Base-by-base conservation (phyloP, 2,113 vertebrate genomes). In the Nannospalax galili region DNA sequence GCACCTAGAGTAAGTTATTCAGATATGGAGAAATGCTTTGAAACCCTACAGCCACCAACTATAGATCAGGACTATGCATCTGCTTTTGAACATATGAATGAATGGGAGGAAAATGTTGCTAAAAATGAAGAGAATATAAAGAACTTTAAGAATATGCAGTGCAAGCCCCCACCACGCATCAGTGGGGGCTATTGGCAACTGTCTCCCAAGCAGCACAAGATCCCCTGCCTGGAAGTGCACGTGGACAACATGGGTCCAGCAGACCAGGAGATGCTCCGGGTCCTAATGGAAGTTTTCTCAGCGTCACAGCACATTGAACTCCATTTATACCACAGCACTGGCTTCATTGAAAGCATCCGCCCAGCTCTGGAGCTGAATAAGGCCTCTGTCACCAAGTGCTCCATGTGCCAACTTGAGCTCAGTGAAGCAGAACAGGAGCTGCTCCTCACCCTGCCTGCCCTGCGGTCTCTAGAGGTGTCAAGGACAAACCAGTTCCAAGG, bases 371-470 rank as follows among this genome's bases (percentile, higher is more conserved):
- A 97, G 84, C 84, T 80, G 70, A n/a, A 58, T 42, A 78, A 78
- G 78, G 32, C 73, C 37, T 96, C 90, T 64, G 95, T 98, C 84
- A 97, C 75, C 93, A 90, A 85, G 82, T 91, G 89, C 28, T 45
- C 58, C 74, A 40, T 98, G 45, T 0, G 0, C 11, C 5, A 35
- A 0, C 64, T 6, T 17, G 91, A 93, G n/a, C 88, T 97, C 69
- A 95, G 82, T 30, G 28, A 15, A 48, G 85, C 52, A 5, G 97
- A 97, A 73, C 94, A 97, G 87, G 80, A 97, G 77, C 42, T 97
- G 84, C 91, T 98, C 42, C 95, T 98, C 45, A 78, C 69, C 35
- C 96, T 98, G 91, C 28, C 96, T 84, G 92, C 92, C 48, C 75
- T 98, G 91, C 94, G 97, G 79, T 96, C 93, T 52, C 95, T 98